phyloP scores from a whole-genome alignment of 2,888 invertebrate genomes.

The Microplitis manilae region DNA sequence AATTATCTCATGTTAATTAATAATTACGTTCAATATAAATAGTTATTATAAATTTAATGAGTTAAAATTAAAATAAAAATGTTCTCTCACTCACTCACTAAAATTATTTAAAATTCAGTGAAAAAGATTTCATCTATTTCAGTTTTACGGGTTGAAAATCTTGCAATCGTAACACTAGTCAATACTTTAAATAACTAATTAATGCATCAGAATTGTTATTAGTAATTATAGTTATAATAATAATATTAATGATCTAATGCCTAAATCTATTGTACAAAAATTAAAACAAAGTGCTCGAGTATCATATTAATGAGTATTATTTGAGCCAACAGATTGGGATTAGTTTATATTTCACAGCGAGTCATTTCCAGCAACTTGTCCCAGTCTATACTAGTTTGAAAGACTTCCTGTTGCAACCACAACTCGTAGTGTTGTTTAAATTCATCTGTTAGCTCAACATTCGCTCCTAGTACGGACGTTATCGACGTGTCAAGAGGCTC shows the following conservation, averaged over 20 bases:
- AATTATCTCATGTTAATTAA: background rate
- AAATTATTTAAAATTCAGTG: background rate
- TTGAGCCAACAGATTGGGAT: conserved; percentile 2
- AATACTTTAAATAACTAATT: background rate
- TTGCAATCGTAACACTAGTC: background rate
- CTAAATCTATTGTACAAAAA: background rate
- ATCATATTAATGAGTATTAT: background rate
- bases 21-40: background rate
- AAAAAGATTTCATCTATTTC: background rate
- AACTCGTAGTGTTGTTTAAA: conserved; percentile 94
- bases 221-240: background rate
- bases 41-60: background rate
- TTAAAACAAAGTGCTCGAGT: conserved; percentile 14
- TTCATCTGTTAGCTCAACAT: conserved; percentile 89
- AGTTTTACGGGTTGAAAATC: background rate
- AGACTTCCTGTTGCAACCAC: conserved; percentile 98
- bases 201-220: background rate
- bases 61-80: background rate
- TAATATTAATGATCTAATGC: background rate
- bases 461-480: conserved; percentile 84
- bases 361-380: conserved; percentile 74
- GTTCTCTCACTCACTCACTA: background rate
- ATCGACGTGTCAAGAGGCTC: conserved; percentile 85
- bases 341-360: conserved; percentile 63
- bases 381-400: conserved; percentile 88